Evolutionary conservation across 1,140 invertebrate species (phyloP), one percentile per base, ranked within the genome.

Genomic region (Ceratina japonica): DNA sequence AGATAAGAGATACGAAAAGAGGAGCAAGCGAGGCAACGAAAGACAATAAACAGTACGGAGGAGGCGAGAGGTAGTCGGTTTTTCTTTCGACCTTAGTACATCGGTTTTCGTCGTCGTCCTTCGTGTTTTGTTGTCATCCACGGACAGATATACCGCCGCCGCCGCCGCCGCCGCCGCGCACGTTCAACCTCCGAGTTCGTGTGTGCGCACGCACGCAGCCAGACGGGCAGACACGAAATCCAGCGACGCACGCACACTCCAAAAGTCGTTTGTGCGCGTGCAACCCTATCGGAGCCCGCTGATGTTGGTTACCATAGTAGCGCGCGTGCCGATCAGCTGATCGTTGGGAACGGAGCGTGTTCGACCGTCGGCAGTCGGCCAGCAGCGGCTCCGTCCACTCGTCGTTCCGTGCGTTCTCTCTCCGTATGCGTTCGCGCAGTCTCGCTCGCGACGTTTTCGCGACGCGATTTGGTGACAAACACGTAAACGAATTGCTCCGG

Each of bases 241-340:
- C 61, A n/a, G 31, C 75, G 66, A 51, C 22, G 44, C 75, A 62
- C n/a, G 56, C 70, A 56, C 56, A 31, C 56, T 72, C 70, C 20
- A 72, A 72, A 72, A 72, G 31, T 49, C 37, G 56, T 59, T 27
- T 63, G 59, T 37, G 69, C 82, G 69, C 63, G 74, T 85, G 82
- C 79, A 78, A 66, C 51, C 70, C 70, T 61, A 24, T 52, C 63
- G 66, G 75, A 74, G 54, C 44, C 24, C 78, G 70, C 65, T 77
- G 83, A 78, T 52, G 82, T 75, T 61, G 80, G 87, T 88, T 86
- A 81, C 81, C 87, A 85, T 87, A 87, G 87, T 76, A 87, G 74
- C 86, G 87, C 90, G 89, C 89, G 88, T 90, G 88, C 83, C 89
- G 87, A 91, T 91, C 91, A 91, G 91, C 91, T 91, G 91, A 91